Base-by-base conservation (phyloP, 2,888 invertebrate species). In the Lomographa bimaculata region DNA sequence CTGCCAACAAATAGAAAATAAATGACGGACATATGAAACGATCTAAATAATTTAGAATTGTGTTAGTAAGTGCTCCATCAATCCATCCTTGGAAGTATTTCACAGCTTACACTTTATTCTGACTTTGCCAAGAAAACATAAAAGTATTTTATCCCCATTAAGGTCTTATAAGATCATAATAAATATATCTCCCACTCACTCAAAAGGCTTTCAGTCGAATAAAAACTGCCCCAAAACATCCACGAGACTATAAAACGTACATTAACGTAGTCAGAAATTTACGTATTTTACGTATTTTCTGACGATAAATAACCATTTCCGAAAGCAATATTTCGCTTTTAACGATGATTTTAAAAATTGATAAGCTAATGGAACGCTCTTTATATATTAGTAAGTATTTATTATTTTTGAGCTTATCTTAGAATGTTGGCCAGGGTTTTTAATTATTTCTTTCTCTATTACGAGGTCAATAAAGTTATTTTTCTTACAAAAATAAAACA, bases 231-330 rank as follows among this genome's bases (percentile, higher is more conserved):
- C 25, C 20, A 32, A 33, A 47, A 49, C 46, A 45, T 47, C 35
- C 48, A 52, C 39, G 42, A 42, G 48, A 50, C 48, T 37, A 46
- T 50, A 50, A 52, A 50, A 52, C 34, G 45, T 39, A 37, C 47
- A 43, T 46, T 50, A 52, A 50, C 45, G 35, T 29, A 27, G 46
- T 34, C 36, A 14, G 27, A 40, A 50, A 50, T 53, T 53, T 47
- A 46, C 45, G 48, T 47, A 32, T 39, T 39, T 39, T 39, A 39
- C 37, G 38, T 41, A 41, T 47, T 49, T 48, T 34, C 47, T 41
- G 25, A 44, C 48, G 44, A 46, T 55, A 55, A 55, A 55, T 55
- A 49, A 52, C 48, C 46, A 34, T 55, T 55, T 55, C 55, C 55
- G 42, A 34, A 44, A 23, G 55, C 48, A 46, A 47, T 53, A 47